phyloP scores from a whole-genome alignment of 2,797 vertebrate genomes.

The Cyclura pinguis region DNA sequence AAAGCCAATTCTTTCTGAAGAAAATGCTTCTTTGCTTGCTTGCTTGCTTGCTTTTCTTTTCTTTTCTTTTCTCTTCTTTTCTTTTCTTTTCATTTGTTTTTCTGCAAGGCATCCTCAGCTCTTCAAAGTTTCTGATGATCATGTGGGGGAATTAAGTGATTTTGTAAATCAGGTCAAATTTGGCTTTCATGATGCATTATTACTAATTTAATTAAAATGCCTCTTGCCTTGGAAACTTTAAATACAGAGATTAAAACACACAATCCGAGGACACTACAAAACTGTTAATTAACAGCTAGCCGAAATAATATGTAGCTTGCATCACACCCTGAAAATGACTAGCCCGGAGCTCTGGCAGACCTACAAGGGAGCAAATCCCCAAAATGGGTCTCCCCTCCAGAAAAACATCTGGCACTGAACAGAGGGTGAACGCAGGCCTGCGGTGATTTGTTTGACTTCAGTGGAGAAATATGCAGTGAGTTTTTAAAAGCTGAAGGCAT shows the following conservation, averaged over 20 bases:
- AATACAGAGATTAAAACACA: constrained; percentile 29
- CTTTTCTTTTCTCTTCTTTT: too few species aligned
- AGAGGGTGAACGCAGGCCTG: constrained; percentile 14
- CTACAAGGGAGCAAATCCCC: constrained; percentile 1
- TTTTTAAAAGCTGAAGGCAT: neutral
- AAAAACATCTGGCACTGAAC: neutral
- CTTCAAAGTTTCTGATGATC: constrained; percentile 30
- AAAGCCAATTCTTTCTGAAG: accelerated
- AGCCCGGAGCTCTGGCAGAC: constrained; percentile 11
- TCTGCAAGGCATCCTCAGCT: constrained; percentile 28
- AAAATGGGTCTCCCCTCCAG: neutral
- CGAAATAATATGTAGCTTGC: constrained; percentile 20
- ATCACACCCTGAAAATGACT: neutral
- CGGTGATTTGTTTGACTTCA: neutral
- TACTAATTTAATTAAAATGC: constrained; percentile 40
- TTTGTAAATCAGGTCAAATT: constrained; percentile 32
- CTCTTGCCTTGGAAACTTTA: constrained; percentile 7
- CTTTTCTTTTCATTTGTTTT: neutral
- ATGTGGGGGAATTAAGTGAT: constrained; percentile 31
- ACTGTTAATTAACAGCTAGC: neutral
- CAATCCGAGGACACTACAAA: constrained; percentile 16
- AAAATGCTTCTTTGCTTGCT: neutral
- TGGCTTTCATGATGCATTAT: constrained; percentile 28
- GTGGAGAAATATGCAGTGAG: neutral
- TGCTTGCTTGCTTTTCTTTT: too few species aligned